A percentile compares a stretch with the other conserved stretches of the same genome.
phyloP scores from a whole-genome alignment of 2,113 vertebrate genomes.

The Synchiropus splendidus region DNA sequence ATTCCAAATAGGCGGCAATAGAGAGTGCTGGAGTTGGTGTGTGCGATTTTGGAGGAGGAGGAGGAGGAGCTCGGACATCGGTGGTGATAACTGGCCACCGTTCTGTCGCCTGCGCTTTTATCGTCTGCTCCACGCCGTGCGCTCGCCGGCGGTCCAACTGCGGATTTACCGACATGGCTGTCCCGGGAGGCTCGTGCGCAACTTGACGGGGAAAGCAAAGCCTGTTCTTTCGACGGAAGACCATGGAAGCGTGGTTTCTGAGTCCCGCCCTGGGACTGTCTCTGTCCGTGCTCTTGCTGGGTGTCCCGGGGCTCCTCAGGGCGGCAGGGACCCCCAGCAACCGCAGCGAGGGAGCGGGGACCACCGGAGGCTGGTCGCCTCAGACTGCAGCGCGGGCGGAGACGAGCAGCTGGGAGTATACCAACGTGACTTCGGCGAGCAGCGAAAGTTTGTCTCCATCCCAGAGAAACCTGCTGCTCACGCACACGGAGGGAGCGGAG shows the following conservation, averaged over 20 bases:
- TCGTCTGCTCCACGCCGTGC: conserved; percentile 49
- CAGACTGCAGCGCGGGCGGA: conserved; percentile 9
- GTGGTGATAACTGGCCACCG: conserved; percentile 54
- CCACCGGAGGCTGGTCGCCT: conserved; percentile 20
- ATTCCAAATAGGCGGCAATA: too few relatives aligned
- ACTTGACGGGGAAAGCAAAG: conserved; percentile 31
- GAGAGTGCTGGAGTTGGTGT: conserved; percentile 5
- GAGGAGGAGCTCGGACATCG: conserved; percentile 56
- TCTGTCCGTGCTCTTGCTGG: conserved; percentile 49
- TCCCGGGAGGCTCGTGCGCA: conserved; percentile 41
- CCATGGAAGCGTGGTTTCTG: conserved; percentile 65
- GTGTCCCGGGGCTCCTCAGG: conserved; percentile 44
- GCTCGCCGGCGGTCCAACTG: conserved; percentile 35
- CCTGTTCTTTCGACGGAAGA: conserved; percentile 30
- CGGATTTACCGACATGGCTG: conserved; percentile 40
- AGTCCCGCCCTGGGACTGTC: conserved; percentile 42
- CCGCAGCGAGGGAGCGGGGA: conserved; percentile 27
- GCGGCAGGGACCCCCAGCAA: conserved; percentile 40
- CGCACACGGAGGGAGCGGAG: conserved; percentile 26
- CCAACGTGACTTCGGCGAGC: conserved; percentile 22
- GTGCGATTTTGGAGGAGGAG: conserved; percentile 6
- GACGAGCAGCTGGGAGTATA: conserved; percentile 3
- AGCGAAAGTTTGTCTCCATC: conserved; percentile 45
- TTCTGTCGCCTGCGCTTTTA: conserved; percentile 20
- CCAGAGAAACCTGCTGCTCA: conserved; percentile 38